phyloP scores from a whole-genome alignment of 2,113 vertebrate species.

The Antechinus stuartii region DNA sequence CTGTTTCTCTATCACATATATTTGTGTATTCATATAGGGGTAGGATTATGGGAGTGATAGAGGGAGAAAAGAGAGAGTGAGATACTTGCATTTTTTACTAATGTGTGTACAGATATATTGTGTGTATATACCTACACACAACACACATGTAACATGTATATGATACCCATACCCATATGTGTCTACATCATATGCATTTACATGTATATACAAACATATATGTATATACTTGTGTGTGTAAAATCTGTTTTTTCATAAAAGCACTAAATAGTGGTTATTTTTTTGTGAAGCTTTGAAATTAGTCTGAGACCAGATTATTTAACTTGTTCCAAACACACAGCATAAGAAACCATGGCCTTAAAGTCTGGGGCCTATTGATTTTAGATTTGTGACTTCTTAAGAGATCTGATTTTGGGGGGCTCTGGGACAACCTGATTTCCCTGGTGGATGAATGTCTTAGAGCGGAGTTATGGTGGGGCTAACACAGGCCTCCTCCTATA shows the following conservation, averaged over 20 bases:
- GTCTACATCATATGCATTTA: background rate
- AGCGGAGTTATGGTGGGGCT: background rate
- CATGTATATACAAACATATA: background rate
- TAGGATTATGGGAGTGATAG: background rate
- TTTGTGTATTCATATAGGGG: background rate
- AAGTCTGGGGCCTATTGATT: background rate
- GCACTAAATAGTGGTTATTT: background rate
- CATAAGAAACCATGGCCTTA: background rate
- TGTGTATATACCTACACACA: background rate
- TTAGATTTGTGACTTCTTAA: background rate
- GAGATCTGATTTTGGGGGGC: background rate
- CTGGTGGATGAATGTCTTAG: background rate
- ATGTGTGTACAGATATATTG: background rate
- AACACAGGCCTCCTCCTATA: background rate
- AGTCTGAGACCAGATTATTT: slow-evolving; percentile 11
- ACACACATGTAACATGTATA: background rate
- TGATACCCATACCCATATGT: background rate
- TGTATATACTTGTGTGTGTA: background rate
- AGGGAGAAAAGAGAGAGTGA: background rate
- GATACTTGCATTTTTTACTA: background rate
- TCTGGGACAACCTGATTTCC: background rate
- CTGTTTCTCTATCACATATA: background rate
- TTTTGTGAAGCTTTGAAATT: background rate
- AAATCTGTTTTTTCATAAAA: slow-evolving; percentile 11
- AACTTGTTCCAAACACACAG: background rate